Evolutionary conservation across 2,797 vertebrate species (phyloP).

Genomic region (Gephyroberyx darwinii): DNA sequence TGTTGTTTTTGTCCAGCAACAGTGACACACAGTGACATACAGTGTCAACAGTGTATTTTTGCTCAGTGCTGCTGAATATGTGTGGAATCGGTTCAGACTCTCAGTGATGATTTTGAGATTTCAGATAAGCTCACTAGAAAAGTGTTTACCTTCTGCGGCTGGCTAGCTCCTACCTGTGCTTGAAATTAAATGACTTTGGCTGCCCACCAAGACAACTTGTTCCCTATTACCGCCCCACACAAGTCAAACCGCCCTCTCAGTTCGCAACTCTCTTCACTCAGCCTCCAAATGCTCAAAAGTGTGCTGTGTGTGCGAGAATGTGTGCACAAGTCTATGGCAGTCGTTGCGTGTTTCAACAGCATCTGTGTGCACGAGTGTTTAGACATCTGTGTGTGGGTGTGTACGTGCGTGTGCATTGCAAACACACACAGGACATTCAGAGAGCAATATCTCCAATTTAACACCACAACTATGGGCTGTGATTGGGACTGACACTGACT

Average conservation of each 20-base stretch:
- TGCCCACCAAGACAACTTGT: constrained; percentile 42
- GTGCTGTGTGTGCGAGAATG: background rate
- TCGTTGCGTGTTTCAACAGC: background rate
- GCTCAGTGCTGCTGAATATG: constrained; percentile 1
- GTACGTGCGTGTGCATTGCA: background rate
- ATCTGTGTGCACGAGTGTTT: background rate
- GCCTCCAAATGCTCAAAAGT: constrained; percentile 8
- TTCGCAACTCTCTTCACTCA: constrained; percentile 20
- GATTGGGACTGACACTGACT: constrained; percentile 24
- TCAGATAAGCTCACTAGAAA: constrained; percentile 39
- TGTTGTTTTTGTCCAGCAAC: no score
- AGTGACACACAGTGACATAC: background rate
- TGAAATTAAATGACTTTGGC: constrained; percentile 48
- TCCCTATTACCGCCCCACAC: constrained; percentile 37
- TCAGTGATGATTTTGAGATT: constrained; percentile 25
- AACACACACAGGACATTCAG: background rate
- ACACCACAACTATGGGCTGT: constrained; percentile 3
- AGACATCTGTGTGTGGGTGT: background rate
- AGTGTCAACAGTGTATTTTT: no score
- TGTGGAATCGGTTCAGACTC: constrained; percentile 31
- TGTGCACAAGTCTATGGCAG: no score
- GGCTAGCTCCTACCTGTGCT: constrained; percentile 27
- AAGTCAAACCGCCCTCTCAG: constrained; percentile 25
- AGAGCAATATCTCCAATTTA: background rate
- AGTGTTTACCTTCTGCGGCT: constrained; percentile 10